Percentiles rank a stretch among this genome's conserved stretches.
phyloP scores from a whole-genome alignment of 2,113 vertebrate genomes.

The Enhydra lutris region DNA sequence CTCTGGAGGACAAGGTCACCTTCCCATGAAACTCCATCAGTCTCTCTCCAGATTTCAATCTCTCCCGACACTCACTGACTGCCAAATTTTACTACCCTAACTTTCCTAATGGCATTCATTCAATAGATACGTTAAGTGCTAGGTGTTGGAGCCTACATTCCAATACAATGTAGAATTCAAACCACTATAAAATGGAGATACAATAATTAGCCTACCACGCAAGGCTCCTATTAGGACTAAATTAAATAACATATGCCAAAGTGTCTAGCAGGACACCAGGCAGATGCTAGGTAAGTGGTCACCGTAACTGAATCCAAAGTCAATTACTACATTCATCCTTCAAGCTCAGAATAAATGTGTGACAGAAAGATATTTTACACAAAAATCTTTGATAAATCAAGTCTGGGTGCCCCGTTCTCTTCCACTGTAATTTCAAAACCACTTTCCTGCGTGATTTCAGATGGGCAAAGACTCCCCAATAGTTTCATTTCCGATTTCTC shows the following conservation, averaged over 20 bases:
- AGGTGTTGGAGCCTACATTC: not conserved
- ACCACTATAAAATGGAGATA: slow-evolving; percentile 18
- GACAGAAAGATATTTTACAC: not conserved
- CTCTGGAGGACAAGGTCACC: not conserved
- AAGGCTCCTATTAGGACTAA: not conserved
- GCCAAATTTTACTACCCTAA: not conserved
- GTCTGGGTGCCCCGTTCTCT: not conserved
- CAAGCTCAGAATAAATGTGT: not conserved
- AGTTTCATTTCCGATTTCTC: slow-evolving; percentile 43
- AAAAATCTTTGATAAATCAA: not conserved
- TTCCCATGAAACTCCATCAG: not conserved
- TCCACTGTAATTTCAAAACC: not conserved
- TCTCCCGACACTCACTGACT: not conserved
- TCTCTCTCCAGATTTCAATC: not conserved
- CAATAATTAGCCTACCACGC: slow-evolving; percentile 20
- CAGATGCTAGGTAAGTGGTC: not conserved
- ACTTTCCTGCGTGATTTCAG: not conserved
- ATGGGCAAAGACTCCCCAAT: slow-evolving; percentile 1
- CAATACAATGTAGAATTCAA: slow-evolving; percentile 14
- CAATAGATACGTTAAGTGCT: not conserved
- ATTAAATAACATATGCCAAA: not conserved
- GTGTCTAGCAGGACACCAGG: not conserved
- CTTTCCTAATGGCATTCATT: slow-evolving; percentile 11
- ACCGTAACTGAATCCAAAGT: slow-evolving; percentile 5
- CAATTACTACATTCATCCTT: not conserved